Evolutionary conservation across 2,797 vertebrate species (phyloP), one percentile per base, ranked within the genome.

Genomic region (Pyrocephalus nanus): DNA sequence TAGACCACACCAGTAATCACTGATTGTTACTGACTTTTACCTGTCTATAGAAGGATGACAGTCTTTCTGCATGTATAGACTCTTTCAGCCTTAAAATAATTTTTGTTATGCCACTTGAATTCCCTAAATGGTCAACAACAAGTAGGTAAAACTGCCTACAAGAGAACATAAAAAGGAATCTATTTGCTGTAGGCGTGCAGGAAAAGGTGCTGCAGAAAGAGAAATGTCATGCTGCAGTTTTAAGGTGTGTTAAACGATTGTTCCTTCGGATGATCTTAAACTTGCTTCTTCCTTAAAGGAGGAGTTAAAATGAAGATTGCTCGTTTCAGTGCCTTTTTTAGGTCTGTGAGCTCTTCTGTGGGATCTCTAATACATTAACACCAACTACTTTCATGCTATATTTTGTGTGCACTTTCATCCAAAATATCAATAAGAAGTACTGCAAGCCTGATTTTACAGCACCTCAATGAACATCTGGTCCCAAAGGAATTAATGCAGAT

Each of bases 241-340:
- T 74, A 83, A 45, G 18, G 18, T 51, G 8, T n/a, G 32, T 17
- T 50, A 67, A 57, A 43, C 42, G 29, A 76, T 45, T 0, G 0
- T 12, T 91, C 13, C 16, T 86, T 50, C 34, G 30, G 32, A 54
- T 53, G 4, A 53, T 70, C 73, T 91, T n/a, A 75, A 92, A 74
- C 21, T 88, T 53, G 15, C 20, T 85, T 80, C 34, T 34, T 86
- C 26, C 51, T 55, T 67, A 72, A 90, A 86, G 62, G 22, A 45
- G 11, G 43, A 81, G 38, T 38, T 65, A 42, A 83, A 80, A 80
- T 21, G 8, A 81, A 71, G 45, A 38, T 43, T 61, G 67, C 38
- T 84, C 19, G 61, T 12, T 80, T 20, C 38, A 61, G 14, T 74
- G 29, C 13, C 57, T 86, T 86, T 74, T 86, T 50, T 27, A 67